These are phyloP conservation scores for Myotis findleyi DNA, from an alignment of 2,797 vertebrate species.

Conservation along the genomic window DNA sequence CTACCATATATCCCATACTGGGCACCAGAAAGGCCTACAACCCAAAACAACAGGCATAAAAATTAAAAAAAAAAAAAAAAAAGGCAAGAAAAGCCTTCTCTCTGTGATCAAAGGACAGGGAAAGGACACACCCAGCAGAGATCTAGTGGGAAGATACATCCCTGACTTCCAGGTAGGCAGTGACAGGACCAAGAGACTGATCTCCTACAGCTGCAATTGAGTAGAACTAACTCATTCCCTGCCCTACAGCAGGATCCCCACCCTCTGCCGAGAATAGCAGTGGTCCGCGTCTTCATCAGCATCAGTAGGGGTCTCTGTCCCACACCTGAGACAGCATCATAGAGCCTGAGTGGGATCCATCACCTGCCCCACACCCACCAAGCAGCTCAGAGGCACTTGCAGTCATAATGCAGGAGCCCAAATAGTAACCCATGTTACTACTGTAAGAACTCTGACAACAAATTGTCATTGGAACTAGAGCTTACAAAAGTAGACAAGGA, in stretches of 20 bases:
- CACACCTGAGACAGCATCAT: neutral
- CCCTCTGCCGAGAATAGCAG: too few relatives aligned
- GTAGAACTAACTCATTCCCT: neutral
- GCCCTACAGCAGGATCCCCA: neutral
- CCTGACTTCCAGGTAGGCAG: neutral
- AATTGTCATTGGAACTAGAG: neutral
- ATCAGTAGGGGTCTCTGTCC: neutral
- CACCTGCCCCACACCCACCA: neutral
- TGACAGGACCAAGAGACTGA: neutral
- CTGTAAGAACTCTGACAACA: neutral
- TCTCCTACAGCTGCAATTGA: neutral
- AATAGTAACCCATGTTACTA: neutral
- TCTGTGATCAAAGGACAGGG: neutral
- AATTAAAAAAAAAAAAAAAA: neutral
- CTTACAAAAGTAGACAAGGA: neutral
- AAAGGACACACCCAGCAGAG: neutral
- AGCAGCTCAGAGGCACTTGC: neutral
- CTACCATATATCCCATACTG: neutral
- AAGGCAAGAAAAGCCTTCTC: neutral
- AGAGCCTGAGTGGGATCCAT: neutral
- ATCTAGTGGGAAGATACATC: neutral
- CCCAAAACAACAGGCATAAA: neutral
- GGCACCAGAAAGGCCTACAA: neutral
- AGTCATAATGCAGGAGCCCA: neutral
- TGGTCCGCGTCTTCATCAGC: neutral